phyloP scores from a whole-genome alignment of 1,140 invertebrate genomes.

The Caerostris darwini region DNA sequence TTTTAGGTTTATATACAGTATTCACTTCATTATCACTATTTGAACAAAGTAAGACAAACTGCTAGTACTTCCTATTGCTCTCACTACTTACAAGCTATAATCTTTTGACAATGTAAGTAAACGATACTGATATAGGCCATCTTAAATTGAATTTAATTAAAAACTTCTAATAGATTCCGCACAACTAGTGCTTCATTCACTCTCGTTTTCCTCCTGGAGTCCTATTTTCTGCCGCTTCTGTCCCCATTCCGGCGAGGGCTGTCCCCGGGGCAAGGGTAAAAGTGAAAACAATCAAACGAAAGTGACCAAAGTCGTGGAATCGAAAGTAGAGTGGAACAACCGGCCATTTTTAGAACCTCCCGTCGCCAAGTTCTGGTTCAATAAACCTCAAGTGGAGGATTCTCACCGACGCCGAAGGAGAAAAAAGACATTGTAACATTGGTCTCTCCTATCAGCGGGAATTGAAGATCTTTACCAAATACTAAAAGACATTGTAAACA shows the following conservation, averaged over 20 bases:
- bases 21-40: no score
- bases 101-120: not conserved
- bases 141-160: conserved; percentile 3
- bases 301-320: conserved; percentile 6
- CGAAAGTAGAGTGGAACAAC: not conserved
- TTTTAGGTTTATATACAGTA: no score
- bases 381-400: conserved; percentile 13
- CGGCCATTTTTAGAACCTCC: conserved; percentile 3
- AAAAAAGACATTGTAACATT: no score
- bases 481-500: conserved; percentile 2
- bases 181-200: not conserved
- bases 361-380: conserved; percentile 55
- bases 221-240: not conserved
- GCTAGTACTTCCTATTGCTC: no score
- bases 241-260: conserved; percentile 11
- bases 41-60: no score
- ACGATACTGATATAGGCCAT: not conserved
- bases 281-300: conserved; percentile 43
- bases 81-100: not conserved
- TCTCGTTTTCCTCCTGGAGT: conserved; percentile 8
- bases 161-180: conserved; percentile 1
- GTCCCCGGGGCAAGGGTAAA: not conserved
- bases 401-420: not conserved
- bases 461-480: not conserved
- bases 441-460: not conserved